A percentile compares a stretch with the other conserved stretches of the same genome.
phyloP scores from a whole-genome alignment of 2,797 vertebrate genomes.

The Poecilia gillii region DNA sequence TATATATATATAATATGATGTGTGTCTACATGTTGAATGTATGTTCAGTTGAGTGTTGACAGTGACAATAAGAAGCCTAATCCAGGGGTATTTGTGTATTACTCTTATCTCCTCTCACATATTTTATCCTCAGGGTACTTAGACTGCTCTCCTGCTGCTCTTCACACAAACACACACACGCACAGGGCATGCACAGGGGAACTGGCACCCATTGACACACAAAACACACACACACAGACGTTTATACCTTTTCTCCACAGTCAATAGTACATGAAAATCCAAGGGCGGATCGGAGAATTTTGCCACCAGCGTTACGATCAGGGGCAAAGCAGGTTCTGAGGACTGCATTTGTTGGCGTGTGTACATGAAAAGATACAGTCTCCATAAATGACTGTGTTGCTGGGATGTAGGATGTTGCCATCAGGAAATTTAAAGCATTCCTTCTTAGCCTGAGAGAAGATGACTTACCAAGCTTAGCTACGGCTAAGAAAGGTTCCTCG shows the following conservation, averaged over 20 bases:
- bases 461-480: background rate
- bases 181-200: background rate
- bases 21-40: background rate
- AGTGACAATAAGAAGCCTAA: background rate
- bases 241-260: background rate
- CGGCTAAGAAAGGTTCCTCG: background rate
- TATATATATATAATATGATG: no score
- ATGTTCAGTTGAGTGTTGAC: background rate
- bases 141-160: background rate
- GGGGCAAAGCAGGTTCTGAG: background rate
- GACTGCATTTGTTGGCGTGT: background rate
- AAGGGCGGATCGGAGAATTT: background rate
- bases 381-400: background rate
- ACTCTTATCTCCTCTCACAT: conserved; percentile 6
- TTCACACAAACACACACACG: background rate
- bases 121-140: background rate
- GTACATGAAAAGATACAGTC: background rate
- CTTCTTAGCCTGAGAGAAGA: background rate
- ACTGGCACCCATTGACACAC: background rate
- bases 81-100: background rate
- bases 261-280: conserved; percentile 1
- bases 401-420: background rate
- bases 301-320: background rate
- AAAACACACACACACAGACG: background rate
- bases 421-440: background rate